These are phyloP conservation scores for Marmota monax DNA, from an alignment of 2,113 vertebrate species.

Conservation along the genomic window DNA sequence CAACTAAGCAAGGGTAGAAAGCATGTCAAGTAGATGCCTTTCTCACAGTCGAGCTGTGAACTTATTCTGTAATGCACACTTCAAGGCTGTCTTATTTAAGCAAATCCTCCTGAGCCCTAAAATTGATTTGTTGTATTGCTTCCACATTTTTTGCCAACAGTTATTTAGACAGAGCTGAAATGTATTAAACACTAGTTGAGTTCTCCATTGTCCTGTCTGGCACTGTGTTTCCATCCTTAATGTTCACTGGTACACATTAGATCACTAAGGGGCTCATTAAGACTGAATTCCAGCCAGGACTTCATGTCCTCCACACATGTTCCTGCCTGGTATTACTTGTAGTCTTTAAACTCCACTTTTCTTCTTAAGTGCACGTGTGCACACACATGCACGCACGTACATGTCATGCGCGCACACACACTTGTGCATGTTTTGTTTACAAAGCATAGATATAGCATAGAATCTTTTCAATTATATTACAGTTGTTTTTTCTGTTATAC, in stretches of 20 bases:
- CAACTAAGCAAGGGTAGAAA: not conserved
- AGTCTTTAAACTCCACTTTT: conserved; percentile 31
- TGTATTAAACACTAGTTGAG: conserved; percentile 26
- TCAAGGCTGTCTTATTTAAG: conserved; percentile 37
- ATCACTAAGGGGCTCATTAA: conserved; percentile 63
- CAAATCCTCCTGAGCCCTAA: conserved; percentile 67
- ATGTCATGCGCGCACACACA: no score
- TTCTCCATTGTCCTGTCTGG: conserved; percentile 59
- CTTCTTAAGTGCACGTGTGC: not conserved
- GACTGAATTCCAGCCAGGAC: conserved; percentile 67
- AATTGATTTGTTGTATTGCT: conserved; percentile 68
- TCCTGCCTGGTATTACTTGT: conserved; percentile 58
- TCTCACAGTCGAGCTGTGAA: not conserved
- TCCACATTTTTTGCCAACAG: conserved; percentile 55
- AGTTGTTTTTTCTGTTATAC: not conserved
- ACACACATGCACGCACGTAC: no score
- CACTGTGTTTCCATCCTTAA: conserved; percentile 34
- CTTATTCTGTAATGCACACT: not conserved
- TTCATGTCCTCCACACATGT: conserved; percentile 67
- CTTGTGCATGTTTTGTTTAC: not conserved
- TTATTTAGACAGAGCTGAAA: conserved; percentile 69
- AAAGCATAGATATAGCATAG: not conserved
- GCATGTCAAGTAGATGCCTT: not conserved
- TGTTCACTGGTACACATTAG: conserved; percentile 1
- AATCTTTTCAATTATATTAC: conserved; percentile 18